Base-by-base conservation (phyloP, 2,888 invertebrate genomes). In the Fragum fragum region DNA sequence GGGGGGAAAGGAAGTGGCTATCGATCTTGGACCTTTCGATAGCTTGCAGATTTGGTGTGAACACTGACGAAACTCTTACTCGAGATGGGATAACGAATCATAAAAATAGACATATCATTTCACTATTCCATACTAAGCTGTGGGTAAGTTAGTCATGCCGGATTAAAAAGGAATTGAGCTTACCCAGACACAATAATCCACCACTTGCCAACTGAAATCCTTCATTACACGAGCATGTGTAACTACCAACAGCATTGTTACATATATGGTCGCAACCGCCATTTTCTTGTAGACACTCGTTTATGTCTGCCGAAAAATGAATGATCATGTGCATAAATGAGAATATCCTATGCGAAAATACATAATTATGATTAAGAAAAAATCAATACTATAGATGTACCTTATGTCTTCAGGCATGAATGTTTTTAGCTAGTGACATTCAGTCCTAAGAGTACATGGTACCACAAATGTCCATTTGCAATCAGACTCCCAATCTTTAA, bases 201-300 rank as follows among this genome's bases (percentile, higher is more conserved):
- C 18, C 36, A 11, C 6, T 21, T 9, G 32, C 32, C 18, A 36
- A 32, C 5, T 16, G 9, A 14, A 63, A 63, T 32, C 63, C 63
- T n/a, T 16, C 16, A 21, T 32, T 16, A n/a, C 63, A 63, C 9
- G 36, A 11, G 7, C 63, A 63, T 26, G 18, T n/a, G 21, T 36
- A 63, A 36, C 63, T 63, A 1, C 63, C 63, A n/a, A n/a, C 18
- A 3, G 7, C n/a, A 36, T 63, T 63, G 18, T 63, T 28, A 23
- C 63, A 63, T 18, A 16, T 36, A 18, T 63, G 36, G 0, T 18
- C n/a, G 18, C 63, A 63, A 1, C n/a, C 63, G 16, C 29, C 63
- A n/a, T 63, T 63, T 1, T 32, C 28, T 63, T 16, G 32, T 2
- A 18, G 32, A 36, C 63, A 63, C 36, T 63, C 63, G 21, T 63